These are phyloP conservation scores for Petrocephalus zakoni DNA, from an alignment of 2,113 vertebrate species.

Conservation along the genomic window DNA sequence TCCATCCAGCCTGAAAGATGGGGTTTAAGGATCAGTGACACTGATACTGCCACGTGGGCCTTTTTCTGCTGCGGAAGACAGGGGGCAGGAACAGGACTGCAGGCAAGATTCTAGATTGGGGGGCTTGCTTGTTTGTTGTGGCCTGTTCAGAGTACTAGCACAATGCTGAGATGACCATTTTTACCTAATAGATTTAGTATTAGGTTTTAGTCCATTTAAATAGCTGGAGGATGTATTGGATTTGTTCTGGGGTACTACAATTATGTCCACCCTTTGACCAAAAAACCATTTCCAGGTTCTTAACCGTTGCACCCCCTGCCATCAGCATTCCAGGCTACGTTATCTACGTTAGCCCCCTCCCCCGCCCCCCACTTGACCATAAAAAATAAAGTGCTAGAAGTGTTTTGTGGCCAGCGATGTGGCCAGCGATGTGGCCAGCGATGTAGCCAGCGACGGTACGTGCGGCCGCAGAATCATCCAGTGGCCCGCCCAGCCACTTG, in stretches of 20 bases:
- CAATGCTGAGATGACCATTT: neutral
- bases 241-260: neutral
- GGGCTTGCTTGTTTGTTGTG: neutral
- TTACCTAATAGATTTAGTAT: neutral
- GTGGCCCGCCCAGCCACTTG: slow-evolving; percentile 62
- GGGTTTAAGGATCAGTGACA: slow-evolving; percentile 61
- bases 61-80: slow-evolving; percentile 33
- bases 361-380: slow-evolving; percentile 49
- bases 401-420: slow-evolving; percentile 39
- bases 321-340: neutral
- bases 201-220: neutral
- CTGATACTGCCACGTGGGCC: slow-evolving; percentile 63
- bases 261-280: neutral
- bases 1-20: slow-evolving; percentile 64
- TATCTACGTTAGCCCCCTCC: no score
- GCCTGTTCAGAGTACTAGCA: neutral
- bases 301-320: neutral
- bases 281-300: neutral
- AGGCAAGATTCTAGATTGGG: neutral
- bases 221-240: neutral
- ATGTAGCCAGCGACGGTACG: slow-evolving; percentile 43
- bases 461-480: slow-evolving; percentile 60
- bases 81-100: neutral
- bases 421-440: slow-evolving; percentile 32
- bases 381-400: slow-evolving; percentile 53